phyloP scores from a whole-genome alignment of 2,797 vertebrate species.

The Neosilurus hyrtlii region DNA sequence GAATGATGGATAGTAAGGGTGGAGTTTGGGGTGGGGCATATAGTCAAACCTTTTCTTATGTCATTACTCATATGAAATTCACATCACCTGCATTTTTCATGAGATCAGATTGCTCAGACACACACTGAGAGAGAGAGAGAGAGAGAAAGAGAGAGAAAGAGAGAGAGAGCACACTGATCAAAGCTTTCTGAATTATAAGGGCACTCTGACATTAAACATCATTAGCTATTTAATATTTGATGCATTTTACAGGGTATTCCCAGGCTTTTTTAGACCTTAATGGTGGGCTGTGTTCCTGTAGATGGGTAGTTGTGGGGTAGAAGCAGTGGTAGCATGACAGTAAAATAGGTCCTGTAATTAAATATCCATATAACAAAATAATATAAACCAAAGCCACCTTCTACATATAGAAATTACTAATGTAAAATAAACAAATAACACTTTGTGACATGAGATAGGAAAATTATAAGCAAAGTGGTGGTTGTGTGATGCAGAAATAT shows the following conservation, averaged over 20 bases:
- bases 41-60: background rate
- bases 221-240: slow-evolving; percentile 17
- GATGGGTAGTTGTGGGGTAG: background rate
- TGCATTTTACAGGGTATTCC: slow-evolving; percentile 15
- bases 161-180: slow-evolving; percentile 3
- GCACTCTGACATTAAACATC: slow-evolving; percentile 26
- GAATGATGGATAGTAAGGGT: background rate
- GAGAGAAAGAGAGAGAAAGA: slow-evolving; percentile 15
- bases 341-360: background rate
- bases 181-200: slow-evolving; percentile 15
- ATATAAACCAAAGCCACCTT: background rate
- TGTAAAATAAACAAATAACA: background rate
- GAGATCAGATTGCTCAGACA: slow-evolving; percentile 15
- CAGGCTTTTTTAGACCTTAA: background rate
- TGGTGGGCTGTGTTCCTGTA: slow-evolving; percentile 8
- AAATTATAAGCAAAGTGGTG: background rate
- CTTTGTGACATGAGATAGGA: background rate
- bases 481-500: background rate
- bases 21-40: background rate
- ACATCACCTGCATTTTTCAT: slow-evolving; percentile 7
- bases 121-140: slow-evolving; percentile 2
- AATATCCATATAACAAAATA: background rate
- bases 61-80: background rate
- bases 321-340: background rate
- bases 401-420: background rate